Percentiles rank a stretch among this genome's conserved stretches.
Conservation (phyloP, 2,888 invertebrate species). For the Sinelater perroti region DNA sequence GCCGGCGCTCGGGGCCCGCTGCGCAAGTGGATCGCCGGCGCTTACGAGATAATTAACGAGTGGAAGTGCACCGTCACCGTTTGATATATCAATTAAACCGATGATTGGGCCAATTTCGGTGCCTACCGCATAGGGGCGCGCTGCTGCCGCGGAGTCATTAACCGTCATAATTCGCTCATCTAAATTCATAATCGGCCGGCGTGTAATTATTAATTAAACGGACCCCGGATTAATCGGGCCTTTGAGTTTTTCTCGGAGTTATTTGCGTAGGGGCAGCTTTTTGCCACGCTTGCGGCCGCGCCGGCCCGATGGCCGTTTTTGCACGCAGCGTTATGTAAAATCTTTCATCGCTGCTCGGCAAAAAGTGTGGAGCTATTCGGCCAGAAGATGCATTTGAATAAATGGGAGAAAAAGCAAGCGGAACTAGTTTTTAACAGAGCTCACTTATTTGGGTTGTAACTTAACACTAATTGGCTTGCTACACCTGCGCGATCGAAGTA, state of each 20-base stretch:
- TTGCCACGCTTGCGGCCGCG: too few species aligned
- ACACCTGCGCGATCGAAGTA: too few species aligned
- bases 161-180: constrained; percentile 38
- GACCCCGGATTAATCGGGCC: constrained; percentile 11
- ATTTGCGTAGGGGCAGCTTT: constrained; percentile 18
- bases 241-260: constrained; percentile 13
- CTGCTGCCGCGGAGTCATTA: constrained; percentile 18
- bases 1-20: constrained; percentile 9
- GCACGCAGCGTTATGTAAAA: too few species aligned
- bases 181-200: constrained; percentile 33
- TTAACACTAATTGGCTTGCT: too few species aligned
- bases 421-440: too few species aligned
- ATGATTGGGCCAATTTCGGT: constrained; percentile 48
- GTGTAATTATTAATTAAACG: constrained; percentile 16
- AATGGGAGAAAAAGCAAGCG: too few species aligned
- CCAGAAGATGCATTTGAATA: too few species aligned
- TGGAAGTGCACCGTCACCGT: constrained; percentile 44
- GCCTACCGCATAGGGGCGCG: constrained; percentile 51
- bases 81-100: constrained; percentile 53
- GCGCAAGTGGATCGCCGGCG: constrained; percentile 43
- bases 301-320: too few species aligned
- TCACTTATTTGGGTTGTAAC: too few species aligned
- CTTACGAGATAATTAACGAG: constrained; percentile 43
- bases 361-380: too few species aligned
- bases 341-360: too few species aligned